A percentile compares a stretch with the other conserved stretches of the same genome.
phyloP scores from a whole-genome alignment of 2,113 vertebrate genomes.

The Pachyramphus minor region DNA sequence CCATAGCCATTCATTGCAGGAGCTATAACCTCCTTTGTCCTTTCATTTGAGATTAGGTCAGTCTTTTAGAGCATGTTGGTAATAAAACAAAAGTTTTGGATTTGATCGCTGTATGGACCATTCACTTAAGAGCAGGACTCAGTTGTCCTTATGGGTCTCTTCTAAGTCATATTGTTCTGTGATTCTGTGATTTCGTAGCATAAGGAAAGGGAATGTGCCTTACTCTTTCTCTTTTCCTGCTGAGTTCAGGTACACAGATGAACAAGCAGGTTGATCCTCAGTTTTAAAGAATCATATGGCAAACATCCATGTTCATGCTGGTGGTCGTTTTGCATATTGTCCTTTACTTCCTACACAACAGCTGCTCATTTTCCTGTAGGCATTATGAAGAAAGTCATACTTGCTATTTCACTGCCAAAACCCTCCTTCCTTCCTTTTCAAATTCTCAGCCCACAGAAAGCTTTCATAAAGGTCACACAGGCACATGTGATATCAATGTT shows the following conservation, averaged over 20 bases:
- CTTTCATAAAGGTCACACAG: conserved; percentile 18
- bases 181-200: neutral
- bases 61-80: neutral
- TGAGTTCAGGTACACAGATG: neutral
- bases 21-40: neutral
- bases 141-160: neutral
- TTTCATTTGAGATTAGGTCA: neutral
- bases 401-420: conserved; percentile 42
- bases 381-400: neutral
- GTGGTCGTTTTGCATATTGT: conserved; percentile 4
- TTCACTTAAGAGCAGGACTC: neutral
- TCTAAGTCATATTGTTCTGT: neutral
- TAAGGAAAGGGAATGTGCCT: neutral
- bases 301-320: neutral
- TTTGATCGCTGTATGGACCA: neutral
- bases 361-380: conserved; percentile 44
- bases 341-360: conserved; percentile 44
- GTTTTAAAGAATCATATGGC: neutral
- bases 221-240: neutral
- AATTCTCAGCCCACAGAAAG: conserved; percentile 12
- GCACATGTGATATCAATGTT: conserved; percentile 31
- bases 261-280: neutral
- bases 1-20: neutral
- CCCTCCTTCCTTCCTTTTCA: neutral
- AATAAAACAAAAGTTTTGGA: neutral